Evolutionary conservation across 2,797 vertebrate species (phyloP), one percentile per base, ranked within the genome.

Genomic region (Heteromormyrus szaboi): DNA sequence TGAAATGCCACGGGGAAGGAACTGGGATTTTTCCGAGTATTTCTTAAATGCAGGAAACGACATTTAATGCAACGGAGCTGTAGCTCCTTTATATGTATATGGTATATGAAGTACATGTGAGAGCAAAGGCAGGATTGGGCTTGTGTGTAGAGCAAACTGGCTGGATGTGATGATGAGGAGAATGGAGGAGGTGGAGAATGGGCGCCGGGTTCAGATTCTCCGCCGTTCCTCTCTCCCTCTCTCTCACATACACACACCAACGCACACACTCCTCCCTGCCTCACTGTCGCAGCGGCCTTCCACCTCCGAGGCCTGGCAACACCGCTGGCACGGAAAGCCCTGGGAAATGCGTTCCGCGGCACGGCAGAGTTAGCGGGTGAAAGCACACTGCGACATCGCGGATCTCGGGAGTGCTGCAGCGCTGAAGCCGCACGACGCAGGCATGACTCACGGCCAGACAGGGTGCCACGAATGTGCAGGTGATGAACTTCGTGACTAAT

Each of bases 401-500:
- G 12, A 1, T 29, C 83, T 22, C 11, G 0, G 83, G 48, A 25
- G 9, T 48, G n/a, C 1, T 22, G n/a, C 48, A 1, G 46, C n/a
- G 19, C 46, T 12, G 46, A 84, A 51, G 83, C 46, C 44, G 2
- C 44, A 29, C n/a, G 44, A 85, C 1, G 48, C 22, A 33, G 41
- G 76, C 41, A 53, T 85, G 83, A 85, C 48, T 85, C 51, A 51
- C 7, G n/a, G 48, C 46, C 81, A 84, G 41, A 48, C n/a, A 22
- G 22, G 46, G 11, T 1, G 22, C 2, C 83, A 53, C 12, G 44
- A 25, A 85, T 85, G 48, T 85, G 46, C 83, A 85, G 83, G 83
- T 50, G 79, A 83, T 83, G 46, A 50, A 25, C 79, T 83, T 50
- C n/a, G 79, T 83, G 48, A 85, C 81, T 85, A 46, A 85, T 51